Evolutionary conservation across 1,140 invertebrate species (phyloP).

Genomic region (Camponotus floridanus): DNA sequence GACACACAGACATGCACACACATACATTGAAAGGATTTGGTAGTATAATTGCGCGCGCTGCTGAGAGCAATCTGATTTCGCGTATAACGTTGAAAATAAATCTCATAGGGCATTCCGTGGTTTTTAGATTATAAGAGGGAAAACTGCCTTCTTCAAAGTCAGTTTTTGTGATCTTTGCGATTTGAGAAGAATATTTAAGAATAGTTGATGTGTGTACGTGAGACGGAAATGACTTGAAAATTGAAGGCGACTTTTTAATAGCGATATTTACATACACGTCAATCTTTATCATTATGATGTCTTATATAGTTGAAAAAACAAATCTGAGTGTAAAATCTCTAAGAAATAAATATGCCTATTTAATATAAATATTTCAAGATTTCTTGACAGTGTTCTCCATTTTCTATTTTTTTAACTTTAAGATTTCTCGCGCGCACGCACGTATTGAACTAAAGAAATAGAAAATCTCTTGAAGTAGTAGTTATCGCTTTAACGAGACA

Average conservation of each 20-base stretch:
- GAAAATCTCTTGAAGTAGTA: not conserved
- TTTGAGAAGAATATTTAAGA: conserved; percentile 13
- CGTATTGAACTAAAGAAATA: conserved; percentile 3
- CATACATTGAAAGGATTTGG: conserved; percentile 75
- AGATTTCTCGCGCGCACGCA: not conserved
- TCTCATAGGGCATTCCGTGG: conserved; percentile 73
- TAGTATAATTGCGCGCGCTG: conserved; percentile 63
- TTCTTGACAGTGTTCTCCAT: not conserved
- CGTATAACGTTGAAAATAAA: conserved; percentile 67
- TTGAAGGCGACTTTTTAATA: not conserved
- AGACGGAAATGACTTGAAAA: not conserved
- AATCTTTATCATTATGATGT: not conserved
- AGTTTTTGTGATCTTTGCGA: conserved; percentile 16
- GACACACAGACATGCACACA: conserved; percentile 79
- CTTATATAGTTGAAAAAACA: not conserved
- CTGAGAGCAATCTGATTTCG: conserved; percentile 59
- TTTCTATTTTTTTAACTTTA: not conserved
- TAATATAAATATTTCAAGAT: conserved; percentile 14
- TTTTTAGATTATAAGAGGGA: conserved; percentile 18
- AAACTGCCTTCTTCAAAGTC: conserved; percentile 12
- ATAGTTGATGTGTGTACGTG: not conserved
- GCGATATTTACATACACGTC: not conserved
- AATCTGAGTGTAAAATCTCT: not conserved
- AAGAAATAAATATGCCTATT: conserved; percentile 8
- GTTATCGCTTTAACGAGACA: conserved; percentile 1